These are phyloP conservation scores for Eupithecia vulgata DNA, from an alignment of 2,888 invertebrate genomes.

Conservation along the genomic window DNA sequence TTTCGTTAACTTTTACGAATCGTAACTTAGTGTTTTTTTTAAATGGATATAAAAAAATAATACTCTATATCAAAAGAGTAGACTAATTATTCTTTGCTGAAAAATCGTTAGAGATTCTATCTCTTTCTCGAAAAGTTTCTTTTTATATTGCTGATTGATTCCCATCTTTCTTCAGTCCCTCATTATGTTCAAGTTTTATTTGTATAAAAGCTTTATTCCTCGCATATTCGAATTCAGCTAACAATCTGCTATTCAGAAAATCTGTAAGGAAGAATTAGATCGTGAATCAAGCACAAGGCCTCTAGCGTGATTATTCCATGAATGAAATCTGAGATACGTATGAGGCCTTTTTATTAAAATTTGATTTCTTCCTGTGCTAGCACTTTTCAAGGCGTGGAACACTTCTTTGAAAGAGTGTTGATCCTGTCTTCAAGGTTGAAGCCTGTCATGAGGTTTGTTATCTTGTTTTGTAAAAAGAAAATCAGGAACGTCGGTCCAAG, in stretches of 20 bases:
- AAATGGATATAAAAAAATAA: too few species aligned
- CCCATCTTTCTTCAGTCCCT: neutral
- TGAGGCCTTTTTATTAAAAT: neutral
- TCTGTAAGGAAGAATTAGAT: neutral
- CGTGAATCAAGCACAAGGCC: neutral
- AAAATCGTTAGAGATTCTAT: neutral
- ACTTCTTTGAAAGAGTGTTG: neutral
- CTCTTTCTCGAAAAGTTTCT: neutral
- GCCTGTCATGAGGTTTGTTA: neutral
- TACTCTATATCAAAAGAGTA: too few species aligned
- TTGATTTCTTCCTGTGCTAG: neutral
- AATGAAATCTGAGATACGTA: constrained; percentile 6
- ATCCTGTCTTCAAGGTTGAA: neutral
- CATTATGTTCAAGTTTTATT: neutral
- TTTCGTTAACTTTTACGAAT: neutral
- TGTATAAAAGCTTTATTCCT: neutral
- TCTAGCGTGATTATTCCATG: neutral
- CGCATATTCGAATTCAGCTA: neutral
- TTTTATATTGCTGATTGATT: neutral
- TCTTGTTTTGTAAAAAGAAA: neutral
- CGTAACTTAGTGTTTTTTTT: too few species aligned
- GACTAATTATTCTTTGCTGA: too few species aligned
- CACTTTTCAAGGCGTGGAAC: neutral
- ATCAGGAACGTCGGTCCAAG: neutral
- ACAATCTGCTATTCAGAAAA: constrained; percentile 7